A percentile compares a stretch with the other conserved stretches of the same genome.
Evolutionary conservation across 2,888 invertebrate species (phyloP).

Genomic region (Criorhina ranunculi): DNA sequence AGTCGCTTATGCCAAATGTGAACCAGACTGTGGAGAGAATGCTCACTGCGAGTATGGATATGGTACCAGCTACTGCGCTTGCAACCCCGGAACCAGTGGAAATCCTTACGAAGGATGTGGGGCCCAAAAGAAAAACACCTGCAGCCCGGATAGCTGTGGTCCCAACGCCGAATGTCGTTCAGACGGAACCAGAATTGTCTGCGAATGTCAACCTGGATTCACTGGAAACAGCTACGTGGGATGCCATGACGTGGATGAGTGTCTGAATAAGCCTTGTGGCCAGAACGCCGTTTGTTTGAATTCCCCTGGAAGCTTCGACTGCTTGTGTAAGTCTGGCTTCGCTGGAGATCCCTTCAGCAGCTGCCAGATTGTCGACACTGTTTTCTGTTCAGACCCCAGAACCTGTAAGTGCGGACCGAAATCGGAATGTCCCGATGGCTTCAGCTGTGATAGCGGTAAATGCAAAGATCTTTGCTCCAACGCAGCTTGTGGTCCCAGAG

Average conservation of each 20-base stretch:
- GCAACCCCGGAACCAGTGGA: constrained; percentile 92
- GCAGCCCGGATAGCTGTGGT: constrained; percentile 91
- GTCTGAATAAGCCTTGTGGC: constrained; percentile 91
- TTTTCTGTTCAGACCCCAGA: constrained; percentile 89
- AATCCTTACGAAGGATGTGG: constrained; percentile 95
- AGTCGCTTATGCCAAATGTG: constrained; percentile 90
- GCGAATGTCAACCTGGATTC: constrained; percentile 92
- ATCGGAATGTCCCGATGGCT: constrained; percentile 91
- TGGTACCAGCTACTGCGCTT: constrained; percentile 90
- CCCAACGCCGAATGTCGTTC: constrained; percentile 92
- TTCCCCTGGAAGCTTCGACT: constrained; percentile 94
- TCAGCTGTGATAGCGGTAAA: constrained; percentile 89
- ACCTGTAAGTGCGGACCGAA: constrained; percentile 90
- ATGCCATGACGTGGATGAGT: constrained; percentile 94
- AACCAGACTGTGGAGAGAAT: constrained; percentile 92
- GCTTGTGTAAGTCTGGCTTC: constrained; percentile 93
- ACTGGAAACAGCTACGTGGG: constrained; percentile 94
- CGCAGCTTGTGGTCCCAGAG: constrained; percentile 92
- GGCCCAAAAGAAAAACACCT: constrained; percentile 89
- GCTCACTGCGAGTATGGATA: constrained; percentile 94
- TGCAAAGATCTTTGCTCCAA: constrained; percentile 92
- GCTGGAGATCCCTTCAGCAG: constrained; percentile 95
- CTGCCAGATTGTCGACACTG: constrained; percentile 89
- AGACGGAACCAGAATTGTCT: constrained; percentile 90
- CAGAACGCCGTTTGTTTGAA: constrained; percentile 95